Evolutionary conservation across 2,113 vertebrate species (phyloP).

Genomic region (Haliaeetus leucogaster): DNA sequence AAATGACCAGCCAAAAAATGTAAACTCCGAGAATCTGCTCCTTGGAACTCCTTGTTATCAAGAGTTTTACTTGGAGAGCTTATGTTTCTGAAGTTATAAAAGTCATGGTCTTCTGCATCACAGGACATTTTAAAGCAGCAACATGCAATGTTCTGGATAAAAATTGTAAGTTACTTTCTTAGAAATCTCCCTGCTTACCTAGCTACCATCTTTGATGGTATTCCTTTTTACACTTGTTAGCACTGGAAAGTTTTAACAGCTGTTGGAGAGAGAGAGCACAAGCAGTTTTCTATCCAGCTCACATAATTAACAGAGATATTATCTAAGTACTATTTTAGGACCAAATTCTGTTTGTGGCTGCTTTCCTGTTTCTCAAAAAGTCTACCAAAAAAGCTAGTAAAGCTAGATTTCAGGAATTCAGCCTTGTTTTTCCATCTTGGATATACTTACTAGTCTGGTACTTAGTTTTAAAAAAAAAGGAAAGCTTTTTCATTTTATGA

Average conservation of each 20-base stretch:
- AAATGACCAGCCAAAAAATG: not conserved
- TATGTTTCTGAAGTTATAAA: not conserved
- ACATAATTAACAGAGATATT: not conserved
- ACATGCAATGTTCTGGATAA: not conserved
- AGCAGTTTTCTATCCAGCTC: not conserved
- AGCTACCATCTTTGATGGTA: not conserved
- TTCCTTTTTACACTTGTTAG: not conserved
- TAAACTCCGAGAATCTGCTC: not conserved
- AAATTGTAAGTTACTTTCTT: not conserved
- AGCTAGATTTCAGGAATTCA: not conserved
- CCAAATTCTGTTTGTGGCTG: not conserved
- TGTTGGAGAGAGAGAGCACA: not conserved
- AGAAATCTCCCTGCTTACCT: not conserved
- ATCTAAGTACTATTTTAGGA: not conserved
- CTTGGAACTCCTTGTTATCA: not conserved
- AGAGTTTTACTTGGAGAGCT: not conserved
- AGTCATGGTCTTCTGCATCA: not conserved
- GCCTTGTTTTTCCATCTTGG: not conserved
- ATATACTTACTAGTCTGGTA: not conserved
- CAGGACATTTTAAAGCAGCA: not conserved
- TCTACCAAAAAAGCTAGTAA: not conserved
- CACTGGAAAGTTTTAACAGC: not conserved
- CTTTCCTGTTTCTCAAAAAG: not conserved
- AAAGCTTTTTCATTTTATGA: not conserved
- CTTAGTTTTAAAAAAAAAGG: not conserved